These are phyloP conservation scores for Coleophora flavipennella DNA, from an alignment of 2,888 invertebrate species.

Conservation along the genomic window DNA sequence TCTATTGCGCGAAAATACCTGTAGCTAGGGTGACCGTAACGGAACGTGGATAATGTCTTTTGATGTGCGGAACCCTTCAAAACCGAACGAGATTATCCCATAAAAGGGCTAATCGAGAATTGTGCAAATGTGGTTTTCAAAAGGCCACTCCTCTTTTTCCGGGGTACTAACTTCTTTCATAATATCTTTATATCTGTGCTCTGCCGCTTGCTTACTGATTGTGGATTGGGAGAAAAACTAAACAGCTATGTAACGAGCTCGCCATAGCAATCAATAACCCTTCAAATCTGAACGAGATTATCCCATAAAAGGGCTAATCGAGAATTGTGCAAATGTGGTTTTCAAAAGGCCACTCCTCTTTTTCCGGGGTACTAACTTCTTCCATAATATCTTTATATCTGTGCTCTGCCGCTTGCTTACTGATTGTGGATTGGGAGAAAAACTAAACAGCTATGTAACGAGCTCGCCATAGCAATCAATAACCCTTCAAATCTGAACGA, in stretches of 20 bases:
- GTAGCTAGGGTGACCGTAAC: constrained; percentile 23
- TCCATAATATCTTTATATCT: too few species aligned
- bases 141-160: constrained; percentile 21
- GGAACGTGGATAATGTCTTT: constrained; percentile 18
- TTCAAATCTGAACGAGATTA: constrained; percentile 30
- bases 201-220: too few species aligned
- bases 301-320: constrained; percentile 30
- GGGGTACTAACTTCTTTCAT: too few species aligned
- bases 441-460: too few species aligned
- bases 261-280: too few species aligned
- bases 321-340: constrained; percentile 30
- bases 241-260: too few species aligned
- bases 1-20: constrained; percentile 26
- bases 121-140: constrained; percentile 30
- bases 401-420: too few species aligned
- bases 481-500: constrained; percentile 25
- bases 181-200: too few species aligned
- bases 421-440: too few species aligned
- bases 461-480: too few species aligned
- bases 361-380: too few species aligned
- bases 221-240: too few species aligned
- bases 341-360: constrained; percentile 25
- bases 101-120: constrained; percentile 33
- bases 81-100: constrained; percentile 30
- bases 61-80: constrained; percentile 27